Conservation (phyloP, 2,113 vertebrate genomes). For the Onychostoma macrolepis region DNA sequence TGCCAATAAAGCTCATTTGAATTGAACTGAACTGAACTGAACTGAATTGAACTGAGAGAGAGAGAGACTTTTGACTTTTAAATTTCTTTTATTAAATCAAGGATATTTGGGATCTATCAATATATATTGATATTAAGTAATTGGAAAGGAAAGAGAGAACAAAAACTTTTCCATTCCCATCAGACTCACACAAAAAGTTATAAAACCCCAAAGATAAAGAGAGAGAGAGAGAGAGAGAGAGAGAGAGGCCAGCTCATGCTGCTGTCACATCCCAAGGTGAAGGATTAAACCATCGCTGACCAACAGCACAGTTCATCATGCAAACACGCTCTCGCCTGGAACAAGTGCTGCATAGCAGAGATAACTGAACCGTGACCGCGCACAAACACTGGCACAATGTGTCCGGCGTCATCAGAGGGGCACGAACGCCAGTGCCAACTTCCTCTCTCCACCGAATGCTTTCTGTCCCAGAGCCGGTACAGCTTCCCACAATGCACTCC, state of each 20-base stretch:
- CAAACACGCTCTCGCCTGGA: conserved; percentile 13
- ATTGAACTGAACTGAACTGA: too few relatives aligned
- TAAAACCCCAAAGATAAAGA: background rate
- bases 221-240: background rate
- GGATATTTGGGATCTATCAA: too few relatives aligned
- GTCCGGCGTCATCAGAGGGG: background rate
- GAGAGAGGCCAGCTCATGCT: background rate
- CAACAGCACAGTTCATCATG: conserved; percentile 26
- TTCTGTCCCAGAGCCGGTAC: background rate
- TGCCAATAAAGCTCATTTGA: too few relatives aligned
- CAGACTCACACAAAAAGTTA: too few relatives aligned
- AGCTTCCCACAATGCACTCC: background rate
- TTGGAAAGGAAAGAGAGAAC: background rate
- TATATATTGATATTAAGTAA: too few relatives aligned
- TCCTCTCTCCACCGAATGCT: background rate
- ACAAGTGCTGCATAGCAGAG: conserved; percentile 42
- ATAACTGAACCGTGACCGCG: conserved; percentile 25
- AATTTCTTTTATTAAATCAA: too few relatives aligned
- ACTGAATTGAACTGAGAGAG: too few relatives aligned
- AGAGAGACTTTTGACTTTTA: background rate
- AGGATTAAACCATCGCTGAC: conserved; percentile 25
- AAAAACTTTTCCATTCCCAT: too few relatives aligned
- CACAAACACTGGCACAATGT: conserved; percentile 38
- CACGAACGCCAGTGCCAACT: background rate
- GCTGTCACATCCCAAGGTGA: conserved; percentile 47